Base-by-base conservation (phyloP, 2,797 vertebrate species). In the Tolypeutes matacus region DNA sequence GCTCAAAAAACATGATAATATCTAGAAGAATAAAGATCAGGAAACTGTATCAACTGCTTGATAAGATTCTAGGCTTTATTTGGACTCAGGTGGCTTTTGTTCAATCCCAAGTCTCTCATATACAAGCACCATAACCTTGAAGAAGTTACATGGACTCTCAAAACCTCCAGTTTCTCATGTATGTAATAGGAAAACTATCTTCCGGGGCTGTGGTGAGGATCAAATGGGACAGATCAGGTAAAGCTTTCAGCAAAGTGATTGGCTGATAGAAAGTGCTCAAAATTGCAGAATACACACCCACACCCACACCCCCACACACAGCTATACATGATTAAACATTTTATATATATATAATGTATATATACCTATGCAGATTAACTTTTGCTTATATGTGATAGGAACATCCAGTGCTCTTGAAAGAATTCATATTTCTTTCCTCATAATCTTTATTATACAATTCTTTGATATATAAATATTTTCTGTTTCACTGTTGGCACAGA, bases 401-500 rank as follows among this genome's bases (percentile, higher is more conserved):
- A 84, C 23, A 83, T 93, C 46, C 3, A 76, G 27, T 82, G 14
- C 17, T 73, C 6, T 85, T 91, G 23, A 84, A 87, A 81, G 7
- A 89, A 7, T 23, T 77, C 27, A 51, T 86, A 23, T 69, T 77
- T 77, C n/a, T 51, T 46, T 87, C 17, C n/a, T 76, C 94, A 62
- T 42, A 93, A 2, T 64, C 13, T 65, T 87, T 69, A 58, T 82
- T 42, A 77, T 6, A 67, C 1, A 65, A 21, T 58, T 70, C 7
- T 56, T 92, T 93, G 56, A 49, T 4, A 10, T 69, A 14, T 34
- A 82, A 56, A 73, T 77, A 9, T 84, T 81, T 95, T 93, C 17
- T 92, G 5, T 85, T 96, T 92, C 39, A 90, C 4, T 89, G 1
- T 39, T 89, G 53, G 7, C 77, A 25, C 11, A 91, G 53, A 95